Conservation (phyloP, 2,113 vertebrate genomes). For the Formicarius rufipectus region DNA sequence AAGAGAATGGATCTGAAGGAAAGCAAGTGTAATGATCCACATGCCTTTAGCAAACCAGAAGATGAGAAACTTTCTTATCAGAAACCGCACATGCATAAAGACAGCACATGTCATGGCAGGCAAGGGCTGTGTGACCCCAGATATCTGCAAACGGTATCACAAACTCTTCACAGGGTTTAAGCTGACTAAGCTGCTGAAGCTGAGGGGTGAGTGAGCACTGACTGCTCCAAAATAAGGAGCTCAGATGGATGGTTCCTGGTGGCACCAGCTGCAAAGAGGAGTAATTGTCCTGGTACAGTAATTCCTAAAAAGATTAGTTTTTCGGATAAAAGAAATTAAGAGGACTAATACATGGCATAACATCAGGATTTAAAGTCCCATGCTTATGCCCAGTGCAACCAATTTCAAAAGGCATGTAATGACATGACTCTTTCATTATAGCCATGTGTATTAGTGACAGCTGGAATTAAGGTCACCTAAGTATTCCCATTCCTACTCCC, state of each 20-base stretch:
- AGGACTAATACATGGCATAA: background rate
- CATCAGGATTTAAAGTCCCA: background rate
- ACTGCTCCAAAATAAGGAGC: background rate
- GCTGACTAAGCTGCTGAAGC: background rate
- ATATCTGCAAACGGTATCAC: background rate
- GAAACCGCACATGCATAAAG: background rate
- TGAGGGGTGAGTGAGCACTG: background rate
- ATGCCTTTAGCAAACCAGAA: background rate
- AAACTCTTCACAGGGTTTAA: background rate
- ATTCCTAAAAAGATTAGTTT: slow-evolving; percentile 1
- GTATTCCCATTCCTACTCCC: slow-evolving; percentile 27
- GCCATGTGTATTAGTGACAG: background rate
- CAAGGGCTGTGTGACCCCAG: background rate
- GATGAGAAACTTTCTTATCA: background rate
- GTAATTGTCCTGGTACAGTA: background rate
- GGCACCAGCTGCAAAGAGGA: background rate
- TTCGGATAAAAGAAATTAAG: background rate
- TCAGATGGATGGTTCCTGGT: background rate
- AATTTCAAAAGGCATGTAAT: slow-evolving; percentile 24
- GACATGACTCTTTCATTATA: slow-evolving; percentile 30
- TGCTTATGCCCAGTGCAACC: background rate
- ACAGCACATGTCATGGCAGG: accelerated
- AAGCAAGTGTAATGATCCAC: background rate
- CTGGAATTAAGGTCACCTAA: slow-evolving; percentile 56
- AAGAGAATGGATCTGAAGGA: background rate